These are phyloP conservation scores for Neoaliturus tenellus DNA, from an alignment of 2,888 invertebrate species.

Conservation along the genomic window DNA sequence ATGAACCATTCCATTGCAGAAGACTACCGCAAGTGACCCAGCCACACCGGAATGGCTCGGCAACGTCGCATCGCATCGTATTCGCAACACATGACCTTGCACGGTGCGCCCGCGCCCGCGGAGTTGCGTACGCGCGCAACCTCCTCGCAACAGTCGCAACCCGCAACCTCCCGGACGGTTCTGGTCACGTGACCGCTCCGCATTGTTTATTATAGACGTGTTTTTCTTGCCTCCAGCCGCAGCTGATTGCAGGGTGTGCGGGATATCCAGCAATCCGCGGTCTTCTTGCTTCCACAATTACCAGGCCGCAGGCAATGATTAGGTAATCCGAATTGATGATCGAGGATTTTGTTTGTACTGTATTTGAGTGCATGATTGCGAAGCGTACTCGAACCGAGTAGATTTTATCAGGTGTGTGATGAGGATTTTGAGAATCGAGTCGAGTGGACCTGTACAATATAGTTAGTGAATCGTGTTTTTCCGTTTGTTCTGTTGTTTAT, in stretches of 20 bases:
- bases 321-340: neutral
- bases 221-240: neutral
- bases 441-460: too few relatives aligned
- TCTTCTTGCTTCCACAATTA: neutral
- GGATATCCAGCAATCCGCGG: neutral
- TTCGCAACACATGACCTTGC: neutral
- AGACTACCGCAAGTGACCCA: too few relatives aligned
- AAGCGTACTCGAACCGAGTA: too few relatives aligned
- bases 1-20: too few relatives aligned
- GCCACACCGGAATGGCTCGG: too few relatives aligned
- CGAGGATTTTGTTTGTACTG: too few relatives aligned
- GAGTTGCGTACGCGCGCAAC: neutral
- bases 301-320: neutral
- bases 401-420: too few relatives aligned
- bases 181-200: neutral
- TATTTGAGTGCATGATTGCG: too few relatives aligned
- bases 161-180: neutral
- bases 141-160: neutral
- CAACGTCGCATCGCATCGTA: neutral
- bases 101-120: neutral
- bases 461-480: too few relatives aligned
- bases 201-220: slow-evolving; percentile 1
- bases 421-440: too few relatives aligned
- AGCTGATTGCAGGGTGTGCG: neutral
- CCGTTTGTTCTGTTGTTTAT: too few relatives aligned